Evolutionary conservation across 2,113 vertebrate species (phyloP).

Genomic region (Geothlypis trichas): DNA sequence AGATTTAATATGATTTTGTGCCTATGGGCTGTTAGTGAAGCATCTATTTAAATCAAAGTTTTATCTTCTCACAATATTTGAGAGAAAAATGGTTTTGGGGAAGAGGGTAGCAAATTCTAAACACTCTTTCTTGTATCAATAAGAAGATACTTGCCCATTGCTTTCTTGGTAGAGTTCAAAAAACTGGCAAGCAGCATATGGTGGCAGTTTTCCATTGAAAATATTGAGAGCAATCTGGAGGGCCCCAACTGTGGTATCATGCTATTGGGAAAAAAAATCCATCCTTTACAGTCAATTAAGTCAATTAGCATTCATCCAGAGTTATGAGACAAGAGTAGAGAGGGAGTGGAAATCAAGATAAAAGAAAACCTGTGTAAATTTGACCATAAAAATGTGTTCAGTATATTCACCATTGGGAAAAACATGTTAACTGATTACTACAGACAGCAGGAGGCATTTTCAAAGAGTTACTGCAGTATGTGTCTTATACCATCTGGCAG

Average conservation of each 20-base stretch:
- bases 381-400: neutral
- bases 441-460: neutral
- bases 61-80: neutral
- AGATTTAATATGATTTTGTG: neutral
- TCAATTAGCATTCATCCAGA: neutral
- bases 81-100: neutral
- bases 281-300: neutral
- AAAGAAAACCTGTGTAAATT: neutral
- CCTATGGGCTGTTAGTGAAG: neutral
- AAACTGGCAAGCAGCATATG: conserved; percentile 86
- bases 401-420: neutral
- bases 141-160: conserved; percentile 78
- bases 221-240: conserved; percentile 85
- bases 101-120: neutral
- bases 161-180: conserved; percentile 85
- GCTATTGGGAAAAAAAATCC: conserved; percentile 35
- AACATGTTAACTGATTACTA: neutral
- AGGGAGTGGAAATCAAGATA: neutral
- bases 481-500: neutral
- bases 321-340: neutral
- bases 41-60: neutral
- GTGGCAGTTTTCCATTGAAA: conserved; percentile 81
- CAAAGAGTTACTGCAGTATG: neutral
- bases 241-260: conserved; percentile 85
- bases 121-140: neutral